Conservation (phyloP, 2,113 vertebrate genomes). For the Mustela nigripes region DNA sequence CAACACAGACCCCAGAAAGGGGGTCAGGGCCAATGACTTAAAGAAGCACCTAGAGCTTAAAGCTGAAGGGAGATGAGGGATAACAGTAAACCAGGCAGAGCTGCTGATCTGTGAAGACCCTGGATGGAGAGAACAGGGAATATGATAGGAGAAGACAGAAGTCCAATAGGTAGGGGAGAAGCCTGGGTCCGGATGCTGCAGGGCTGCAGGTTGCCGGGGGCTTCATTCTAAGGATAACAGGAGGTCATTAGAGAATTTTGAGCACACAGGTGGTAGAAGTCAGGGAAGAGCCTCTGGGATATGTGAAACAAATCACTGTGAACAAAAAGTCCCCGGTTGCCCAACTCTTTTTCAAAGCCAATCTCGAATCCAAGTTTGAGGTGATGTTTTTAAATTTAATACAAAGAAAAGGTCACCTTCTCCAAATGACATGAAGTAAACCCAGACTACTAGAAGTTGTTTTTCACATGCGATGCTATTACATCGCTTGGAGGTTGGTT, state of each 20-base stretch:
- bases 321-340: neutral
- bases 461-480: neutral
- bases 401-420: constrained; percentile 21
- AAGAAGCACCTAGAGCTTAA: neutral
- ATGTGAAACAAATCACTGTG: neutral
- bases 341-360: constrained; percentile 40
- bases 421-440: constrained; percentile 30
- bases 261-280: neutral
- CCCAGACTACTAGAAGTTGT: neutral
- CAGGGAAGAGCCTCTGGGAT: neutral
- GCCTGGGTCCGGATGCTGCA: neutral
- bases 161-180: neutral
- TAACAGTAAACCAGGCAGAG: neutral
- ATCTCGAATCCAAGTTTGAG: constrained; percentile 6
- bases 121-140: neutral
- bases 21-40: neutral
- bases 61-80: neutral
- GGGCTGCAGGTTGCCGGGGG: neutral
- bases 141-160: neutral
- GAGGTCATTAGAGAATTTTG: neutral
- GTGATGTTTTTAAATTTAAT: neutral
- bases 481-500: neutral
- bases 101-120: neutral
- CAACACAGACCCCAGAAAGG: neutral
- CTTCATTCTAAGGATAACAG: neutral